Base-by-base conservation (phyloP, 2,888 invertebrate genomes). In the Caenorhabditis panamensis region DNA sequence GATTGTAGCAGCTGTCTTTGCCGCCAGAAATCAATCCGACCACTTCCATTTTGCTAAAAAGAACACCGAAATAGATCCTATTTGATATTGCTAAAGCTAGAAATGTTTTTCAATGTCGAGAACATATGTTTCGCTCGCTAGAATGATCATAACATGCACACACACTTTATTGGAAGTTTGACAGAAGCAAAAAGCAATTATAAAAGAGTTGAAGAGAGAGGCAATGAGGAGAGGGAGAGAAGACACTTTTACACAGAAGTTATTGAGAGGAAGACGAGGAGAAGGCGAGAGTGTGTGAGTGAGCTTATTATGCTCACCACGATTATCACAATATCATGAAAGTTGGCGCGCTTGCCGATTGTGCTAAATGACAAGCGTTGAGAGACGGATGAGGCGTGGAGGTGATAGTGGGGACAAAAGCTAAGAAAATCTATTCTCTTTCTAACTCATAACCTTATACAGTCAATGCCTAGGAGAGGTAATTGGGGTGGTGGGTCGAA, bases 1-100 rank as follows among this genome's bases (percentile, higher is more conserved):
- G 95, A 92, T 97, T 98, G 93, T 95, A 99, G 93, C 96, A 96
- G 93, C 97, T 98, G 93, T 99, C 99, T 93, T 99, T 99, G 88
- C 99, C 99, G 88, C 99, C 99, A 93, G 97, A 98, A 16, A 91
- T 78, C 54, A 91, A 69, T 20, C 89, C 90, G 9, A 90, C 88
- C 18, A 91, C 84, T 56, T 90, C 87, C 90, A 89, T 90, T 22
- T 56, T 8, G 11, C 28, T 54, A 9, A 47, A n/a, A n/a, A n/a
- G n/a, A n/a, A n/a, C n/a, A n/a, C n/a, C n/a, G n/a, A n/a, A n/a
- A n/a, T n/a, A n/a, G n/a, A n/a, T n/a, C n/a, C n/a, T n/a, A 41
- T 41, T 41, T 31, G 31, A 41, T 41, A 13, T 6, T 2, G 28
- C 24, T 61, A 2, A 3, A 36, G 6, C 31, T 9, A 4, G 9